Base-by-base conservation (phyloP, 2,113 vertebrate species). In the Prochilodus magdalenae region DNA sequence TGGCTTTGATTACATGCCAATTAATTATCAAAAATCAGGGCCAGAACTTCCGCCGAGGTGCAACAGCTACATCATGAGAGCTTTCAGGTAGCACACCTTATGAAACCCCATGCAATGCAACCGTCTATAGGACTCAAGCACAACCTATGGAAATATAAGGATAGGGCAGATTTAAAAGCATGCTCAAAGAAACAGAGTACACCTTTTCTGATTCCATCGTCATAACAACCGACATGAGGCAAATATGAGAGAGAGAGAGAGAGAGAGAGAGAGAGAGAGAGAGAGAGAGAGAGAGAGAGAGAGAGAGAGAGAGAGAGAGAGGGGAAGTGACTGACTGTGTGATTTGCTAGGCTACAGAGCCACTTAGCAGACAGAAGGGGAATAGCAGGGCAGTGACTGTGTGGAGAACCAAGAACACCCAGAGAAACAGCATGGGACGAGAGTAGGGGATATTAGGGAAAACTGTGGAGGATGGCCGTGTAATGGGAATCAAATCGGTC, bases 331-430 rank as follows among this genome's bases (percentile, higher is more conserved):
- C 57, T 29, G 10, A 16, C 7, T 15, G 69, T 77, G 85, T 86
- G 87, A 93, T 94, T 93, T 93, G 83, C 90, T 90, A 89, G 91
- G 89, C 90, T 90, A 90, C 91, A 94, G 93, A 93, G 93, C 92
- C 93, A 88, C 93, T 92, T 90, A 94, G 92, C 93, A 93, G 93
- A 90, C 89, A 84, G 27, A 85, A 44, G 71, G 69, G 93, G 93
- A 92, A 94, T 86, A 91, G 92, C 93, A 94, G 89, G 88, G 86
- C 86, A 89, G 87, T 80, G 83, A 86, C 16, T 47, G 86, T 87
- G 86, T 85, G 14, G 14, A 55, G 30, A 88, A 86, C 53, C 20
- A 7, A 22, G 53, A 22, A 22, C 53, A 55, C 53, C 5, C 20
- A 55, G 18, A 55, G 87, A 88, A 80, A 81, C 18, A 20, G 18